phyloP scores from a whole-genome alignment of 2,888 invertebrate species.

The Mycogona germanica region DNA sequence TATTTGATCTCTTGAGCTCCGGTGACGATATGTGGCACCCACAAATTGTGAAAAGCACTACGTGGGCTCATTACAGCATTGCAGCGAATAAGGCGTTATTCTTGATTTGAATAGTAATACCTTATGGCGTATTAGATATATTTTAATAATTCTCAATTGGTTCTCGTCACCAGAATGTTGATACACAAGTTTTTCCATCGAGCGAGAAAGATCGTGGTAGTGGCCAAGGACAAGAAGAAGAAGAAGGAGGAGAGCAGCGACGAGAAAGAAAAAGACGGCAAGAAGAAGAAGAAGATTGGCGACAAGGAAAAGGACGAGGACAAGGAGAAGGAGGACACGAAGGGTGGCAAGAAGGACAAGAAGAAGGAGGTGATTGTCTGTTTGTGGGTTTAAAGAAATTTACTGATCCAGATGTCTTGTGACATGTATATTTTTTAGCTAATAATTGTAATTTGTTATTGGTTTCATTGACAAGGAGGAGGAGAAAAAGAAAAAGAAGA shows the following conservation, averaged over 20 bases:
- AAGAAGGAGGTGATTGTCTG: conserved; percentile 35
- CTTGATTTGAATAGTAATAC: too few species aligned
- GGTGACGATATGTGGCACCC: too few species aligned
- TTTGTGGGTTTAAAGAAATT: not conserved
- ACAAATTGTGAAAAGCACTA: too few species aligned
- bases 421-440: not conserved
- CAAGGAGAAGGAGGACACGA: conserved; percentile 23
- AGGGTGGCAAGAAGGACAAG: conserved; percentile 28
- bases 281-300: conserved; percentile 38
- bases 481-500: conserved; percentile 63
- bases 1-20: too few species aligned
- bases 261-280: conserved; percentile 36
- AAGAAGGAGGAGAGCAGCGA: conserved; percentile 40
- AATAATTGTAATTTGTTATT: conserved; percentile 10
- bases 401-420: not conserved
- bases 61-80: too few species aligned
- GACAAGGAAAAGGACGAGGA: conserved; percentile 23
- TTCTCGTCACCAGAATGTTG: conserved; percentile 47
- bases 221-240: conserved; percentile 45
- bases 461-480: conserved; percentile 28
- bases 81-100: too few species aligned
- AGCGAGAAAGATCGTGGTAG: conserved; percentile 71
- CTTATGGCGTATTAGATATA: not conserved
- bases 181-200: conserved; percentile 91
- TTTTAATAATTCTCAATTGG: not conserved